Conservation (phyloP, 2,888 invertebrate genomes). For the Plagodis dolabraria region DNA sequence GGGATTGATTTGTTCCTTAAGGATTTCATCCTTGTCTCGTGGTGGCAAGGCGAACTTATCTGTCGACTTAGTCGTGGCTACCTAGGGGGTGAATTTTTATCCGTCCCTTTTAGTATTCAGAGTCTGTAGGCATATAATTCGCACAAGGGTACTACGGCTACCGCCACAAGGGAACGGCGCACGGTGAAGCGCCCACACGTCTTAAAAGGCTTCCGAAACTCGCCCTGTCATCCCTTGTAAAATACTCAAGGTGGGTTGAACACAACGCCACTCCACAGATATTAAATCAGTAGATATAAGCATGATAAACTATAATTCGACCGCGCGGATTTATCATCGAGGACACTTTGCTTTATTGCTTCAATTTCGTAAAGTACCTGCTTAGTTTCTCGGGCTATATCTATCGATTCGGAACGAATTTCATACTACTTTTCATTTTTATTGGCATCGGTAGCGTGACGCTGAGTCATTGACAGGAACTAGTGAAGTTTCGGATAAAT, state of each 20-base stretch:
- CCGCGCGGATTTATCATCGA: conserved; percentile 37
- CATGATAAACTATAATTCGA: conserved; percentile 23
- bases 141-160: conserved; percentile 57
- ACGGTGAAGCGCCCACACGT: conserved; percentile 58
- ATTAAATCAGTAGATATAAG: conserved; percentile 28
- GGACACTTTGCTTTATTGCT: conserved; percentile 41
- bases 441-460: conserved; percentile 37
- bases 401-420: conserved; percentile 33
- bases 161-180: conserved; percentile 58
- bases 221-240: conserved; percentile 57
- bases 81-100: conserved; percentile 78
- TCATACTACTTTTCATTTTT: conserved; percentile 51
- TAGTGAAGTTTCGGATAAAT: conserved; percentile 63
- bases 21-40: conserved; percentile 65
- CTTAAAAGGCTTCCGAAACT: conserved; percentile 52
- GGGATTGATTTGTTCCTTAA: conserved; percentile 72
- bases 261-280: conserved; percentile 32
- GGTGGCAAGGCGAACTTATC: conserved; percentile 65
- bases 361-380: conserved; percentile 47
- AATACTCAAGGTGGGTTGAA: conserved; percentile 50
- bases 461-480: conserved; percentile 55
- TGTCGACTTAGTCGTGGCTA: conserved; percentile 75
- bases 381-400: conserved; percentile 37
- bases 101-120: conserved; percentile 75
- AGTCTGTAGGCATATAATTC: conserved; percentile 74